Base-by-base conservation (phyloP, 1,140 invertebrate genomes). In the Globodera rostochiensis region DNA sequence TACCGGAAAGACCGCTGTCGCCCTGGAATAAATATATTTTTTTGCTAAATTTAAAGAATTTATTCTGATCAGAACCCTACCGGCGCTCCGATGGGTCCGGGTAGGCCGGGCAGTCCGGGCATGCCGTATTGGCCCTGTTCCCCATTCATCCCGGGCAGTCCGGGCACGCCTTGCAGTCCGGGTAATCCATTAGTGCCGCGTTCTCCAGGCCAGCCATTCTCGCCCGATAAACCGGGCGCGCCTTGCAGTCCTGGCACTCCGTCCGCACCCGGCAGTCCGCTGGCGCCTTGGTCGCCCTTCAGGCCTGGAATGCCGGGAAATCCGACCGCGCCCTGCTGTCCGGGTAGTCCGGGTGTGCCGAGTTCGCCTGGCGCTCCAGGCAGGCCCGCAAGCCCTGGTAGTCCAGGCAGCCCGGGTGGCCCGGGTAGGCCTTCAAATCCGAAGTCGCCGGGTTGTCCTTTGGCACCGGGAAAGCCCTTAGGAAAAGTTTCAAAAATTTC, bases 261-360 rank as follows among this genome's bases (percentile, higher is more conserved):
- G 70, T 74, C 53, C 19, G 64, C 64, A 73, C 86, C 86, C 76
- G 84, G 83, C 19, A 83, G 73, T 69, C 87, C 87, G 67, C 60
- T 53, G 15, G 74, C 78, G 45, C 87, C 87, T 5, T 50, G 69
- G 57, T 84, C 83, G 79, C 86, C 86, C 50, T 84, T 84, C 11
- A 74, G 69, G 74, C 86, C 86, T 45, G 79, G 79, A 47, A 74
- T 46, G 36, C 86, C 86, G n/a, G 82, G 79, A 15, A 73, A 64
- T 49, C 87, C 86, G 67, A 79, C 87, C 69, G 83, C 71, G 84
- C 86, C 86, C 64, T 74, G 77, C 57, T 74, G 77, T 79, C 84
- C 84, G 9, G 9, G 73, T 6, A 82, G 36, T 49, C 74, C 81
- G 9, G 64, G 8, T 15, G 50, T 25, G 25, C 82, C 82, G 21